Evolutionary conservation across 2,888 invertebrate species (phyloP).

Genomic region (Elmis aenea): DNA sequence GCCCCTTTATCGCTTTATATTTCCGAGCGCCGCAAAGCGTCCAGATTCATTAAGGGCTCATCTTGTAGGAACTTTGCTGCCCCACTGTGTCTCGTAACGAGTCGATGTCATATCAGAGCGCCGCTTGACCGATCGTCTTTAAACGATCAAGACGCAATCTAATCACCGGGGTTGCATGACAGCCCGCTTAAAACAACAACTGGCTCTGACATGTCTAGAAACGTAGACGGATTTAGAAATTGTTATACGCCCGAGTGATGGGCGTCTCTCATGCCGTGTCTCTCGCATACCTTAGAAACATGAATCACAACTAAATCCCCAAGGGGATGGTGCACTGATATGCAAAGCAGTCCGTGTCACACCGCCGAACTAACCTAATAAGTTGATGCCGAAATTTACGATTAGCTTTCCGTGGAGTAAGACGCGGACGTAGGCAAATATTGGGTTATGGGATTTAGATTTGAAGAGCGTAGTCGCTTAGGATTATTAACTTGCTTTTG

Average conservation of each 20-base stretch:
- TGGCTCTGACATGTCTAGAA: conserved; percentile 7
- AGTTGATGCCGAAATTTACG: conserved; percentile 16
- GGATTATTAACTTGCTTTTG: no score
- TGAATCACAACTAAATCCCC: conserved; percentile 11
- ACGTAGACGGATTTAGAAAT: conserved; percentile 4
- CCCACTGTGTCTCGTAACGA: conserved; percentile 8
- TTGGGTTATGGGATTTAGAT: conserved; percentile 11
- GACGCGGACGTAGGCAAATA: conserved; percentile 4
- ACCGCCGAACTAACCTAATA: conserved; percentile 16
- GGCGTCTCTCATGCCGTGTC: conserved; percentile 7
- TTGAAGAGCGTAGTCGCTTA: no score
- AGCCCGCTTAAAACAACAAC: conserved; percentile 10
- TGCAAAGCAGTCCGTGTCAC: conserved; percentile 15
- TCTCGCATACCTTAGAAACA: conserved; percentile 11
- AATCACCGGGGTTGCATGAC: conserved; percentile 7
- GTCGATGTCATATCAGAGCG: conserved; percentile 5
- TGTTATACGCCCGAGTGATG: conserved; percentile 6
- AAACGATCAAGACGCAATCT: conserved; percentile 7
- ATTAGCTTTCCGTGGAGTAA: conserved; percentile 12
- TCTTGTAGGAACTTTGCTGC: background rate
- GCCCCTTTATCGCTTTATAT: conserved; percentile 8
- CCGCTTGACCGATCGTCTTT: conserved; percentile 9
- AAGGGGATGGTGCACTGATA: conserved; percentile 10
- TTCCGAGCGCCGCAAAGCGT: conserved; percentile 4
- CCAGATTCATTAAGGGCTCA: conserved; percentile 6